These are phyloP conservation scores for Leptogaster cylindrica DNA, from an alignment of 2,888 invertebrate species.

Conservation along the genomic window DNA sequence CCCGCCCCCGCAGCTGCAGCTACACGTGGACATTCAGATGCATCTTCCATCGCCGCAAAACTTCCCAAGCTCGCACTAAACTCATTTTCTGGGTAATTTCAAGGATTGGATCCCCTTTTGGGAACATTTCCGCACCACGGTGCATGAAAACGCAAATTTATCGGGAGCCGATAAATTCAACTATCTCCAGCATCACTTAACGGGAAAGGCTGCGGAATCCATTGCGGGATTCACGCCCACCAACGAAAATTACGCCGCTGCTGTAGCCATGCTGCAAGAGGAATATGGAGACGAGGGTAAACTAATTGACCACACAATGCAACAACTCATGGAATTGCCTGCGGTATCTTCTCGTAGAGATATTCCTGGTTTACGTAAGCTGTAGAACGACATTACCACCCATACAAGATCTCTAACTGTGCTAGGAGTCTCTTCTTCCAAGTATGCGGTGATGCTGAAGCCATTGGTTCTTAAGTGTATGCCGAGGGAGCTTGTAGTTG, in stretches of 20 bases:
- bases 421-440: neutral
- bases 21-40: neutral
- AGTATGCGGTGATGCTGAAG: neutral
- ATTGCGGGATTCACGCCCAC: neutral
- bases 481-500: neutral
- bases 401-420: too few relatives aligned
- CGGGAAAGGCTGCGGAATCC: neutral
- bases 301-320: neutral
- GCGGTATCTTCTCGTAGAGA: neutral
- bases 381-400: neutral
- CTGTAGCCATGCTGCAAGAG: neutral
- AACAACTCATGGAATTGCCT: neutral
- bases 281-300: neutral
- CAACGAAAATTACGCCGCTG: neutral
- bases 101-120: neutral
- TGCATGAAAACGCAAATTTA: neutral
- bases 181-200: neutral
- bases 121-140: neutral
- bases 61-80: neutral
- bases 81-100: neutral
- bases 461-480: neutral
- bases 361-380: neutral
- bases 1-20: too few relatives aligned
- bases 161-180: neutral
- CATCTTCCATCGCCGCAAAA: neutral